phyloP scores from a whole-genome alignment of 2,888 invertebrate genomes.

The Lomographa bimaculata region DNA sequence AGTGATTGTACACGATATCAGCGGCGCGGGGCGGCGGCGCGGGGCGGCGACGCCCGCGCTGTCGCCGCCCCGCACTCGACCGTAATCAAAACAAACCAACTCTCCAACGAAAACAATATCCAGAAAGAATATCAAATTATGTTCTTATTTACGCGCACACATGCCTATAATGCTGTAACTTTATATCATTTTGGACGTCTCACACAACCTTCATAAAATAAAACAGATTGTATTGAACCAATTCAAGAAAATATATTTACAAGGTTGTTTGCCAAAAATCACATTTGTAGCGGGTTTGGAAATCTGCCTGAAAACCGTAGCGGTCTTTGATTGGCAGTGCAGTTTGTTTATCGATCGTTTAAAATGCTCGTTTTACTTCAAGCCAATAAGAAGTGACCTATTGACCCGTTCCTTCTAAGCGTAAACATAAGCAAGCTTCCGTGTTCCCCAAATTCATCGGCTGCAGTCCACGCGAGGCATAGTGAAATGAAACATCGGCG shows the following conservation, averaged over 20 bases:
- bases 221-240: background rate
- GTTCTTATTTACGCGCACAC: conserved; percentile 19
- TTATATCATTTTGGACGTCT: conserved; percentile 9
- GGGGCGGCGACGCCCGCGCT: conserved; percentile 60
- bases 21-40: conserved; percentile 39
- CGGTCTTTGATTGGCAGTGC: too few relatives aligned
- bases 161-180: conserved; percentile 11
- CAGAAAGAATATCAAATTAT: conserved; percentile 25
- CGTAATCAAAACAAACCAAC: conserved; percentile 49
- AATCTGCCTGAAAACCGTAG: too few relatives aligned
- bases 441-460: conserved; percentile 33
- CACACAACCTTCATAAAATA: conserved; percentile 1
- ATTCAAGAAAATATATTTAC: too few relatives aligned
- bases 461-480: conserved; percentile 26
- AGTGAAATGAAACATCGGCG: conserved; percentile 28
- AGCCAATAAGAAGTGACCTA: conserved; percentile 26
- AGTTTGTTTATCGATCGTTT: too few relatives aligned
- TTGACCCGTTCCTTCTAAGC: conserved; percentile 25
- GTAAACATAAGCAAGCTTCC: conserved; percentile 13
- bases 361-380: background rate
- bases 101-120: conserved; percentile 42
- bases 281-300: too few relatives aligned
- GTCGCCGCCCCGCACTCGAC: conserved; percentile 47
- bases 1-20: conserved; percentile 56
- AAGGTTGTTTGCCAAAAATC: too few relatives aligned